Evolutionary conservation across 2,888 invertebrate species (phyloP).

Genomic region (Leptopilina myrica): DNA sequence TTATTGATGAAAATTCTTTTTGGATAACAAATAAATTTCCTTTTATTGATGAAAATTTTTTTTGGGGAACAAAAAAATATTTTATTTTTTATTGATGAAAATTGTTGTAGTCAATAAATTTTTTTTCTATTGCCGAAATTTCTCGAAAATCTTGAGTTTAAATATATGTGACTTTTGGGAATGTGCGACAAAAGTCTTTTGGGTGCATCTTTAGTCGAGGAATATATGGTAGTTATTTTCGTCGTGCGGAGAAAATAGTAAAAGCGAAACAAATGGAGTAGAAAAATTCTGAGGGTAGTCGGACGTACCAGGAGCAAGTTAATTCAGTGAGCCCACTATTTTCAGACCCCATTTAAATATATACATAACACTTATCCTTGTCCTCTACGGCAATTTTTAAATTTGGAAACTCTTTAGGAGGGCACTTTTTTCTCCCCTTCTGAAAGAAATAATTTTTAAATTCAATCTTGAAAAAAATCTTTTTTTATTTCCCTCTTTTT

Average conservation of each 20-base stretch:
- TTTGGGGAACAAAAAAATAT: no score
- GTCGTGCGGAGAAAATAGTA: slow-evolving; percentile 34
- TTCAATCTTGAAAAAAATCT: no score
- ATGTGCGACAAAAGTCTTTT: slow-evolving; percentile 23
- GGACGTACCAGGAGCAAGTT: slow-evolving; percentile 21
- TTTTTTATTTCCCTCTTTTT: no score
- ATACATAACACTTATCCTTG: slow-evolving; percentile 17
- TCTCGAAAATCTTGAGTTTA: slow-evolving; percentile 19
- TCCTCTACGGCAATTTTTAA: neutral
- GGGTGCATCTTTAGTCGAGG: slow-evolving; percentile 22
- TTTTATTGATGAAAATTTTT: neutral
- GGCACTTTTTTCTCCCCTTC: slow-evolving; percentile 40
- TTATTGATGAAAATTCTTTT: no score
- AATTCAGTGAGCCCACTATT: slow-evolving; percentile 26
- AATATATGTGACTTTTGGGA: neutral
- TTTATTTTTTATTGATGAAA: neutral
- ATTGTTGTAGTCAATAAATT: neutral
- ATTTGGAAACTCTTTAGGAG: neutral
- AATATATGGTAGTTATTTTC: slow-evolving; percentile 21
- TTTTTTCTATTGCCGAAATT: neutral
- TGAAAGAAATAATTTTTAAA: neutral
- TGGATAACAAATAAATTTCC: no score
- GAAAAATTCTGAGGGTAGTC: slow-evolving; percentile 31
- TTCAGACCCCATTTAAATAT: neutral
- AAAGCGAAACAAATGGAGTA: slow-evolving; percentile 36